Base-by-base conservation (phyloP, 2,797 vertebrate species). In the Karalla daura region DNA sequence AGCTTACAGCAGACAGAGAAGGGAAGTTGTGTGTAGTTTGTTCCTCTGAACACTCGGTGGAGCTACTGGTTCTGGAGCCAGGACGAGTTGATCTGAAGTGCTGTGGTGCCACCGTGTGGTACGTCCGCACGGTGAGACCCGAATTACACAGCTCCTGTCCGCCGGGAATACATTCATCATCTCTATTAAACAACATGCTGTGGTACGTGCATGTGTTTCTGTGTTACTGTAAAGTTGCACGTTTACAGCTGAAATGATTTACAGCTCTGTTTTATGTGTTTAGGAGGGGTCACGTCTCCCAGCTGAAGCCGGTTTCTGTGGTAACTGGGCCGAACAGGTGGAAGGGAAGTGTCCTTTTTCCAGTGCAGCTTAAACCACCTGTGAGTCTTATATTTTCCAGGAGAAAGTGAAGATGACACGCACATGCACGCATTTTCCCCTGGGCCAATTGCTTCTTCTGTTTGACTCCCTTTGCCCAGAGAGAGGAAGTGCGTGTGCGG, bases 371-470 rank as follows among this genome's bases (percentile, higher is more conserved):
- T 24, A 44, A 60, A 50, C 55, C 79, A 86, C 80, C 83, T 84
- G 78, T 77, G 65, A 12, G 2, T 62, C 65, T 81, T 76, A 62
- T 78, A 72, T 88, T 84, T 72, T 79, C 28, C 74, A 49, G 37
- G 39, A 70, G 68, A 74, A 81, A 82, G 75, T 76, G 82, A 86
- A 76, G 66, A 88, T 84, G 88, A 93, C 81, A 84, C 65, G 76
- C 67, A 81, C 62, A 92, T 91, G 88, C 86, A 63, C 78, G 76
- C 51, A 67, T 74, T 78, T 88, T 27, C 30, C 79, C 89, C 83
- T 76, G 84, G 87, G 77, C 85, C 87, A 80, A 88, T 91, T 63
- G 64, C 86, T 83, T 89, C 82, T 86, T 86, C 83, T 86, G 84
- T 87, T 87, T 76, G 47, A 72, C 21, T 65, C 25, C 30, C 50